Evolutionary conservation across 2,888 invertebrate genomes (phyloP).

Genomic region (Zootermopsis nevadensis): DNA sequence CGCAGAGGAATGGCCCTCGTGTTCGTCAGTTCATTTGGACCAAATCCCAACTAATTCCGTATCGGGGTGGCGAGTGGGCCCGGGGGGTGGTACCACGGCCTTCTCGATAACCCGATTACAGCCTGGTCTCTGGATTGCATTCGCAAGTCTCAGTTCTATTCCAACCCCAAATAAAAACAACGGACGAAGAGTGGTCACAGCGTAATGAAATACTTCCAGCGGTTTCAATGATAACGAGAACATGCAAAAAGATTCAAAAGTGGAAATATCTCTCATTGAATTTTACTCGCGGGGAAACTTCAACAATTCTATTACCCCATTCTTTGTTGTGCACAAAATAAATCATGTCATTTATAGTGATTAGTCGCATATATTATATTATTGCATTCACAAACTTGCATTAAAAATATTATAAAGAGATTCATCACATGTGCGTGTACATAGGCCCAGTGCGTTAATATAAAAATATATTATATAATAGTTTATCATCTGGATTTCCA

Average conservation of each 20-base stretch:
- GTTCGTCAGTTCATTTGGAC: conserved; percentile 42
- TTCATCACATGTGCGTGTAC: too few relatives aligned
- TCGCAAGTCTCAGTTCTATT: conserved; percentile 9
- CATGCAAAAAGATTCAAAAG: background rate
- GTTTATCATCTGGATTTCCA: too few relatives aligned
- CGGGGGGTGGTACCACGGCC: background rate
- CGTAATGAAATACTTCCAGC: conserved; percentile 14
- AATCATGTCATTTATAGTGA: too few relatives aligned
- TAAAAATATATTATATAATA: too few relatives aligned
- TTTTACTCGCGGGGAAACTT: background rate
- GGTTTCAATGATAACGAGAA: background rate
- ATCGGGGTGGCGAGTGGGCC: conserved; percentile 1
- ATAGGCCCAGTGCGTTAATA: too few relatives aligned
- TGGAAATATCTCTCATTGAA: background rate
- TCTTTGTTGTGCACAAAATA: background rate
- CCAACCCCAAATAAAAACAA: background rate
- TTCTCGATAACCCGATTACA: conserved; percentile 18
- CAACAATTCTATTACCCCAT: background rate
- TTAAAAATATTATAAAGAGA: too few relatives aligned
- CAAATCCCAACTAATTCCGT: conserved; percentile 41
- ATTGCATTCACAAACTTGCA: too few relatives aligned
- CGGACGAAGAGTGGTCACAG: background rate
- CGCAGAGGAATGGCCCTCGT: background rate
- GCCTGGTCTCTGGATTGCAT: background rate
- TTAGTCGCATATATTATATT: too few relatives aligned